phyloP scores from a whole-genome alignment of 2,113 vertebrate species.

The Xenopus laevis region DNA sequence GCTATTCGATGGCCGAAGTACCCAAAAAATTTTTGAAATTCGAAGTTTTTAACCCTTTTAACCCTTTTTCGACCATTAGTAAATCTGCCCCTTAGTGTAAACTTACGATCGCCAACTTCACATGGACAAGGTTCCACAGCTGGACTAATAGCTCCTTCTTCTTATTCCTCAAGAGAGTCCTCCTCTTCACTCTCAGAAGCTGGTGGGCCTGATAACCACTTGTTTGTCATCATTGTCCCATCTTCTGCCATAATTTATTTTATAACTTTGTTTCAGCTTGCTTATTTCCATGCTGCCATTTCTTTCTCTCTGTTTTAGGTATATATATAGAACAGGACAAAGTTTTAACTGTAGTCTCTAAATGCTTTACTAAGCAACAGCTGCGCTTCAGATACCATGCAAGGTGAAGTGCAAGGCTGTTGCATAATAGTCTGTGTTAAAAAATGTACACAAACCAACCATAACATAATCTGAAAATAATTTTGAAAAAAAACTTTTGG shows the following conservation, averaged over 20 bases:
- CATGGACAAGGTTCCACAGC: constrained; percentile 76
- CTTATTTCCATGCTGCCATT: constrained; percentile 69
- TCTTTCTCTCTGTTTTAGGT: constrained; percentile 69
- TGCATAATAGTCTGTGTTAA: no score
- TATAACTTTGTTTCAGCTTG: constrained; percentile 66
- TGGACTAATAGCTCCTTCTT: constrained; percentile 42
- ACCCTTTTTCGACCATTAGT: constrained; percentile 86
- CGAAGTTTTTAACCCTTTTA: no score
- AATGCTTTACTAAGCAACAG: no score
- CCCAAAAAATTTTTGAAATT: no score
- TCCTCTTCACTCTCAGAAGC: constrained; percentile 15
- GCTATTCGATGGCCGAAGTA: no score
- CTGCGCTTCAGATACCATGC: no score
- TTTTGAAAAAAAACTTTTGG: no score
- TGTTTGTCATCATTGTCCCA: constrained; percentile 88
- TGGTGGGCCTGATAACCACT: constrained; percentile 56
- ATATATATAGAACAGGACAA: constrained; percentile 51
- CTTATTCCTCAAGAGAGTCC: constrained; percentile 55
- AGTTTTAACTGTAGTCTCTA: no score
- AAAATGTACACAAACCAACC: no score
- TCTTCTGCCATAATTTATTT: constrained; percentile 85
- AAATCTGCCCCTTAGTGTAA: constrained; percentile 91
- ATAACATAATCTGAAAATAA: no score
- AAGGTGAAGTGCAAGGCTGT: no score
- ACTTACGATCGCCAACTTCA: constrained; percentile 87